phyloP scores from a whole-genome alignment of 2,797 vertebrate genomes.

The Steatocranus sp. region DNA sequence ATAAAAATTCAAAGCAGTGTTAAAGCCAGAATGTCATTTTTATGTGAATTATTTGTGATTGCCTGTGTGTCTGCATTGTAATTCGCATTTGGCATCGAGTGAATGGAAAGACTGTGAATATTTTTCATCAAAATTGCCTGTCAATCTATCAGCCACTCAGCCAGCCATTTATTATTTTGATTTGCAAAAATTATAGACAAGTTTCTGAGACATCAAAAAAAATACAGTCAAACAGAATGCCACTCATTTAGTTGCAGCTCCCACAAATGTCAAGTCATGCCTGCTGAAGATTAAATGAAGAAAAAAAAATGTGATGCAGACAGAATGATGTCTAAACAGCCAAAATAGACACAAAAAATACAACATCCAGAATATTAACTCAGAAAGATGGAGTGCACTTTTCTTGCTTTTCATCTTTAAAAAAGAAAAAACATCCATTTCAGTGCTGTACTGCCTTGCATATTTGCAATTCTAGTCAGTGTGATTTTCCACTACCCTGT shows the following conservation, averaged over 20 bases:
- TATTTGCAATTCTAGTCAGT: constrained; percentile 54
- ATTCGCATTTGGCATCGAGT: neutral
- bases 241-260: neutral
- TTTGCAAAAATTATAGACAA: constrained; percentile 15
- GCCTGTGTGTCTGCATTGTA: neutral
- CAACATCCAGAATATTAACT: neutral
- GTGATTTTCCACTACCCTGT: constrained; percentile 53
- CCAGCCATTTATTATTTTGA: constrained; percentile 27
- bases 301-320: neutral
- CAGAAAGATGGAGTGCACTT: neutral
- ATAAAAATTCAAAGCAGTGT: neutral
- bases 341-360: neutral
- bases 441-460: constrained; percentile 10
- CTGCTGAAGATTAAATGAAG: neutral
- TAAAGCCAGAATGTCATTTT: neutral
- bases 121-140: constrained; percentile 3
- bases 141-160: constrained; percentile 31
- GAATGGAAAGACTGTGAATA: constrained; percentile 12
- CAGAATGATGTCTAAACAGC: neutral
- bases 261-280: neutral
- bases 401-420: neutral
- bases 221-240: neutral
- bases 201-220: constrained; percentile 2
- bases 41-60: neutral
- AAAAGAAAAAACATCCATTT: neutral